These are phyloP conservation scores for Trematomus loennbergii DNA, from an alignment of 2,113 vertebrate species.

Conservation along the genomic window DNA sequence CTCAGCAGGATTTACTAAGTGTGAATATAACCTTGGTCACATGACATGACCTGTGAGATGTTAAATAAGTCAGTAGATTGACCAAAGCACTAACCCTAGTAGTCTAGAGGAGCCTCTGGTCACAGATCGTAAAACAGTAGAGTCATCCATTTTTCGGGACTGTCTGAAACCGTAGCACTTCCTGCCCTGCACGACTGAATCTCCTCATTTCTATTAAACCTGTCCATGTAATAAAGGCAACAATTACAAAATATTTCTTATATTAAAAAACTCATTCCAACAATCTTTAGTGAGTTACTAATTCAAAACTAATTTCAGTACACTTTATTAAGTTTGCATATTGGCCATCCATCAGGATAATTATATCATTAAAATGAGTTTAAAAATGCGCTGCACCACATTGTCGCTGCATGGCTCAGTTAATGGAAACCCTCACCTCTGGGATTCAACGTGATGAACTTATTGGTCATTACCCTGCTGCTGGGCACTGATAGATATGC, in stretches of 20 bases:
- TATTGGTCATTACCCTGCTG: slow-evolving; percentile 12
- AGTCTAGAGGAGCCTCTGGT: slow-evolving; percentile 8
- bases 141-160: slow-evolving; percentile 4
- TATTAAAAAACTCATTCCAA: too few species aligned
- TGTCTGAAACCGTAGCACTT: slow-evolving; percentile 3
- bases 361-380: slow-evolving; percentile 26
- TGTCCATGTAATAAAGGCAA: too few species aligned
- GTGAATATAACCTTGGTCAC: slow-evolving; percentile 37
- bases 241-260: too few species aligned
- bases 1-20: slow-evolving; percentile 16
- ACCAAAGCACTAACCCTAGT: slow-evolving; percentile 7
- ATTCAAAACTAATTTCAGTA: slow-evolving; percentile 14
- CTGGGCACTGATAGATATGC: slow-evolving; percentile 9
- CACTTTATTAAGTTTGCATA: slow-evolving; percentile 1
- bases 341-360: slow-evolving; percentile 22
- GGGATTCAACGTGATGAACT: slow-evolving; percentile 17
- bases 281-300: background rate
- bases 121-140: slow-evolving; percentile 23
- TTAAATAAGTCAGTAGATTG: slow-evolving; percentile 36
- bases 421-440: slow-evolving; percentile 3
- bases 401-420: slow-evolving; percentile 12
- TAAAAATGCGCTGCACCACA: slow-evolving; percentile 6
- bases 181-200: background rate
- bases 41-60: slow-evolving; percentile 27
- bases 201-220: too few species aligned